These are phyloP conservation scores for Danio choprae DNA, from an alignment of 2,797 vertebrate genomes.

Conservation along the genomic window DNA sequence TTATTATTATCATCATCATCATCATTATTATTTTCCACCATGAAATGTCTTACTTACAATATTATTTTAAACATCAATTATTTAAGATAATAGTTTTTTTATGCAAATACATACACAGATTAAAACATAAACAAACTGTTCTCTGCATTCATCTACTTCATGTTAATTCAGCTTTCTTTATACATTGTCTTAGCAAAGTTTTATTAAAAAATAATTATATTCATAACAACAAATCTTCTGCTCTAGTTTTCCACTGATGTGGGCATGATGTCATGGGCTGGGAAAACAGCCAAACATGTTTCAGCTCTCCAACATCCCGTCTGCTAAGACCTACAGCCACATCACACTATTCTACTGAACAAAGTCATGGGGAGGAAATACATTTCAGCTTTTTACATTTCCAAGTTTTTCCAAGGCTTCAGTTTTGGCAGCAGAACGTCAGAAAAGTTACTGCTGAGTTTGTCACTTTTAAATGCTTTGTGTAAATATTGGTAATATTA, in stretches of 20 bases:
- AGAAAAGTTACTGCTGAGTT: background rate
- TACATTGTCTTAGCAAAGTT: background rate
- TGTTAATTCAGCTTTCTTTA: too few relatives aligned
- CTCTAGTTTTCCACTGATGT: conserved; percentile 21
- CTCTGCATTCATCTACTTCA: background rate
- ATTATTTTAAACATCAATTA: too few relatives aligned
- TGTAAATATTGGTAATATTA: background rate
- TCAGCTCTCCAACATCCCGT: background rate
- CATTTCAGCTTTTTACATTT: background rate
- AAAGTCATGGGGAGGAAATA: background rate
- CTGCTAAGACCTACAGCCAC: background rate
- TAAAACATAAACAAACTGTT: background rate
- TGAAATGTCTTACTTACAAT: too few relatives aligned
- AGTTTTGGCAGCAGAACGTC: too few relatives aligned
- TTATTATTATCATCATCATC: too few relatives aligned
- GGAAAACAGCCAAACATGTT: conserved; percentile 9
- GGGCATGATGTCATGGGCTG: background rate
- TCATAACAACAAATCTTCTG: background rate
- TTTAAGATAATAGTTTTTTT: background rate
- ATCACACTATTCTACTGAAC: background rate
- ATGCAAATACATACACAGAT: background rate
- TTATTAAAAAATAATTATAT: background rate
- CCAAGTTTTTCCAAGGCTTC: too few relatives aligned
- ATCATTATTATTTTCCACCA: too few relatives aligned
- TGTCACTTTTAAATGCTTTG: background rate